Conservation (phyloP, 2,888 invertebrate genomes). For the Resseliella maxima region DNA sequence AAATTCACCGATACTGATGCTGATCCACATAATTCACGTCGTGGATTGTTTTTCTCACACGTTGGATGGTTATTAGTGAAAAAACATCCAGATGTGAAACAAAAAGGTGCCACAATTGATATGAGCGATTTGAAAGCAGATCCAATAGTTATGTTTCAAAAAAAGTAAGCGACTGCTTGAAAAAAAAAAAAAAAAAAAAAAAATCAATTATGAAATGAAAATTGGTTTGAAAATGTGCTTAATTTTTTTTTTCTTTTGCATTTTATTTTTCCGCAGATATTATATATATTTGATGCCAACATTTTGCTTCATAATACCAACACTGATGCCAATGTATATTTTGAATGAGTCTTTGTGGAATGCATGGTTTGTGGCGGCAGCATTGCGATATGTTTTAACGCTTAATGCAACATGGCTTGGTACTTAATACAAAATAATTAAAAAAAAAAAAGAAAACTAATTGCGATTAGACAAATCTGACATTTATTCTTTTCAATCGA, state of each 20-base stretch:
- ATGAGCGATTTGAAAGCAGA: conserved; percentile 89
- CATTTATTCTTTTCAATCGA: not conserved
- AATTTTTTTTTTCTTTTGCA: no score
- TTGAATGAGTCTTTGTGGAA: conserved; percentile 81
- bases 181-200: conserved; percentile 40
- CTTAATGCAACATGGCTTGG: conserved; percentile 90
- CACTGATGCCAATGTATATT: conserved; percentile 78
- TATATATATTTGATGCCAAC: conserved; percentile 82
- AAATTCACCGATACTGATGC: conserved; percentile 91
- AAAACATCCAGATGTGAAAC: conserved; percentile 90
- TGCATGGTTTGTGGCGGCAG: conserved; percentile 80
- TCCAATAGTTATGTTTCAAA: conserved; percentile 86
- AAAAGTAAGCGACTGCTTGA: conserved; percentile 72
- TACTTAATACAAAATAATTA: no score
- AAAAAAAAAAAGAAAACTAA: not conserved
- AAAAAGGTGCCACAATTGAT: conserved; percentile 84
- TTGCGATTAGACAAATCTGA: not conserved
- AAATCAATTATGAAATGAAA: not conserved
- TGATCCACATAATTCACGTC: conserved; percentile 87
- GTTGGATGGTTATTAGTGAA: conserved; percentile 91
- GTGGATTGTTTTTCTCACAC: conserved; percentile 96
- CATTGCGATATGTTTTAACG: conserved; percentile 81
- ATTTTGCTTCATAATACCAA: conserved; percentile 83
- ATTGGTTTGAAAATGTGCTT: not conserved
- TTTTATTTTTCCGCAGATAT: conserved; percentile 61